Evolutionary conservation across 2,113 vertebrate species (phyloP).

Genomic region (Argyrosomus japonicus): DNA sequence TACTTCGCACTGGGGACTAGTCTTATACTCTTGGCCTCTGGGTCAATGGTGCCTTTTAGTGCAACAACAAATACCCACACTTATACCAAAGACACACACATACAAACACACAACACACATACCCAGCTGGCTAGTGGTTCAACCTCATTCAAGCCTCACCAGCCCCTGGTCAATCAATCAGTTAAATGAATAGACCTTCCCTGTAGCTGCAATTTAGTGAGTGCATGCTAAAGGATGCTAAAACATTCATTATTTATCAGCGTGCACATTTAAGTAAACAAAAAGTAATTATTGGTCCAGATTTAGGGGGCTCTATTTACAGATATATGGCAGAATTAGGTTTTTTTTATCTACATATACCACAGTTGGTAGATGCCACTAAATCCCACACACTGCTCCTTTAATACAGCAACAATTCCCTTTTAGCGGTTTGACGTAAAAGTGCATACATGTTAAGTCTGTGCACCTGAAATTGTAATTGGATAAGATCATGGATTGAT

Average conservation of each 20-base stretch:
- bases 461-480: slow-evolving; percentile 9
- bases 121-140: not conserved
- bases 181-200: not conserved
- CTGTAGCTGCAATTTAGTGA: not conserved
- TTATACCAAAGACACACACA: not conserved
- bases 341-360: too few relatives aligned
- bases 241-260: not conserved
- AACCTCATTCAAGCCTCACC: not conserved
- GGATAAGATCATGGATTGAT: slow-evolving; percentile 25
- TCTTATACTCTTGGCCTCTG: not conserved
- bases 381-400: too few relatives aligned
- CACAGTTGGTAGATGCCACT: too few relatives aligned
- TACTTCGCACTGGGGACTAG: slow-evolving; percentile 1
- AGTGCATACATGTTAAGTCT: not conserved
- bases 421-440: not conserved
- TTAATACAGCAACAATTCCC: not conserved
- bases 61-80: not conserved
- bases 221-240: not conserved
- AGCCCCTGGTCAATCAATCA: not conserved
- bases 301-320: too few relatives aligned
- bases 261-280: not conserved
- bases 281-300: not conserved
- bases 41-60: not conserved
- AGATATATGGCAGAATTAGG: too few relatives aligned
- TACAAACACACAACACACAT: not conserved